Evolutionary conservation across 2,888 invertebrate species (phyloP), one percentile per base, ranked within the genome.

Genomic region (Pardosa pseudoannulata): DNA sequence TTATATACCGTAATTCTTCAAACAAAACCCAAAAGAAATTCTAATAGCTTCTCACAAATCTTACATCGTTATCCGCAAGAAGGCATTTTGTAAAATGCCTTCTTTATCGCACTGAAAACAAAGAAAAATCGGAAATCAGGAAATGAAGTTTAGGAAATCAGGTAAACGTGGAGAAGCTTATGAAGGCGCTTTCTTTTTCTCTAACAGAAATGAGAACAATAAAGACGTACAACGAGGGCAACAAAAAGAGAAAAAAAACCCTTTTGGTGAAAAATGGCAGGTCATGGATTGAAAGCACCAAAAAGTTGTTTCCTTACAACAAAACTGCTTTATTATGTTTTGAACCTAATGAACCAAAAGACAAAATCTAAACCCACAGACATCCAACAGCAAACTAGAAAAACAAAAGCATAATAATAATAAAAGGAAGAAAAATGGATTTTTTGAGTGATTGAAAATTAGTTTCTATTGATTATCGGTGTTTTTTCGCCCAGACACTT

Each of bases 371-470:
- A 23, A 56, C 56, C 56, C 23, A 23, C 56, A 56, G 56, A 56
- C 56, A 23, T 19, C 56, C 1, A 23, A n/a, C n/a, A 23, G 56
- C 23, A 23, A 23, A 23, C 19, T 23, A n/a, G n/a, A n/a, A n/a
- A n/a, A n/a, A n/a, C n/a, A 56, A 56, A 46, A 56, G 9, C n/a
- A 23, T 19, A 23, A 19, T 23, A 56, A 56, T 56, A 56, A 56
- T 23, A 56, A 56, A n/a, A n/a, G n/a, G n/a, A n/a, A n/a, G 23
- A 19, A 23, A 56, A 16, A 56, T 56, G 23, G 56, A 56, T 56
- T 56, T 56, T 56, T 19, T 56, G 56, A 56, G n/a, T 56, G 56
- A 56, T 56, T 56, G 56, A 56, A 56, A 56, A 56, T 56, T 56
- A 56, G 56, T 56, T 56, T 56, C 5, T 56, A 56, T 56, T 56